phyloP scores from a whole-genome alignment of 1,140 invertebrate genomes.

The Plectrocnemia conspersa region DNA sequence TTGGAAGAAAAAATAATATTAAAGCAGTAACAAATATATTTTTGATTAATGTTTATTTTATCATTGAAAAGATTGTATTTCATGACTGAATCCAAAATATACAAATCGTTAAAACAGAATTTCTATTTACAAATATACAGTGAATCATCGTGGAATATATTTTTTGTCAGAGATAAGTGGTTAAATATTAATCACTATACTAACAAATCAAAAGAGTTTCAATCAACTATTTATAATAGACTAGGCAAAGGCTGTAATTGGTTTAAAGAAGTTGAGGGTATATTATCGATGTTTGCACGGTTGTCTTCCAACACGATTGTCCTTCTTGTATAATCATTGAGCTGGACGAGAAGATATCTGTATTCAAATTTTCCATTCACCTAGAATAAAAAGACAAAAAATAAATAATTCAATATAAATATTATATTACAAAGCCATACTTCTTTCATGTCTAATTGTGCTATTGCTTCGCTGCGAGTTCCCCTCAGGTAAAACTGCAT shows the following conservation, averaged over 20 bases:
- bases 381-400: constrained; percentile 54
- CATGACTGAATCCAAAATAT: no score
- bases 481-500: constrained; percentile 91
- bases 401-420: constrained; percentile 21
- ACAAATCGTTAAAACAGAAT: no score
- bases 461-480: constrained; percentile 69
- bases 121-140: no score
- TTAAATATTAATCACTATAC: no score
- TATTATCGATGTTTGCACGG: constrained; percentile 46
- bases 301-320: constrained; percentile 75
- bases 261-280: constrained; percentile 12
- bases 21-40: constrained; percentile 20
- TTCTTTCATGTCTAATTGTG: constrained; percentile 79
- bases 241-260: constrained; percentile 25
- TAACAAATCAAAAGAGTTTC: no score
- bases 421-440: no score
- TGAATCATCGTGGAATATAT: no score
- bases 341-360: constrained; percentile 75
- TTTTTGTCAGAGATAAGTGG: no score
- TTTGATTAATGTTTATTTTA: no score
- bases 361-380: constrained; percentile 74
- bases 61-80: no score
- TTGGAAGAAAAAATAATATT: constrained; percentile 49
- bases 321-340: constrained; percentile 68
- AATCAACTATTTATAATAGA: constrained; percentile 25